phyloP scores from a whole-genome alignment of 2,888 invertebrate genomes.

The Bombyx huttoni region DNA sequence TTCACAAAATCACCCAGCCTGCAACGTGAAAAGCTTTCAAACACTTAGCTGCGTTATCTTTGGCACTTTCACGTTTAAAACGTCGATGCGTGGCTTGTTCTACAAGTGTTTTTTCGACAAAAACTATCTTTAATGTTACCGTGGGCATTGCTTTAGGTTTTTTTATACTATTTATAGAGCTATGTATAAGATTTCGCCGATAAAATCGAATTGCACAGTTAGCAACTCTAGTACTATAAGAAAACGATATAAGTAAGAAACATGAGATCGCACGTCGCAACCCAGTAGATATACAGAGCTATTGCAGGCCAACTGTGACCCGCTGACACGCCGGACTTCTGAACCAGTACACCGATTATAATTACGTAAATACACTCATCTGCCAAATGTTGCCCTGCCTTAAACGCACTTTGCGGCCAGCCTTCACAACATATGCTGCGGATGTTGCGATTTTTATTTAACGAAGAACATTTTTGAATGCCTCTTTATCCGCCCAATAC shows the following conservation, averaged over 20 bases:
- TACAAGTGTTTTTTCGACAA: background rate
- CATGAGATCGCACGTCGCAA: constrained; percentile 31
- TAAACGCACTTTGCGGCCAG: background rate
- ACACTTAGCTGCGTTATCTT: constrained; percentile 6
- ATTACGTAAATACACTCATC: constrained; percentile 43
- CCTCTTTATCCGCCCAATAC: background rate
- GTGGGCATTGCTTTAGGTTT: background rate
- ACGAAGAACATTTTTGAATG: background rate
- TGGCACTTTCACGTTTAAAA: constrained; percentile 3
- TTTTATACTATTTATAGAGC: no score
- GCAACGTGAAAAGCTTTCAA: constrained; percentile 4
- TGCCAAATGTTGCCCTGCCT: constrained; percentile 44
- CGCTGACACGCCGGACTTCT: constrained; percentile 52
- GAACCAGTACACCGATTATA: constrained; percentile 63
- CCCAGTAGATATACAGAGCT: constrained; percentile 41
- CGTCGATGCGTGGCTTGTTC: background rate
- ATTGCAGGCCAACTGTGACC: constrained; percentile 50
- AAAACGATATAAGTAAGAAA: constrained; percentile 40
- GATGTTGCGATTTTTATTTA: background rate
- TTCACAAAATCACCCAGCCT: constrained; percentile 1
- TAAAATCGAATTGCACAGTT: constrained; percentile 14
- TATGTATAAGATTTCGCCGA: no score
- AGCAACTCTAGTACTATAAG: constrained; percentile 36
- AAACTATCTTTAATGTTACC: background rate
- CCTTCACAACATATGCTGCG: constrained; percentile 1